Base-by-base conservation (phyloP, 2,113 vertebrate genomes). In the Gambusia holbrooki region DNA sequence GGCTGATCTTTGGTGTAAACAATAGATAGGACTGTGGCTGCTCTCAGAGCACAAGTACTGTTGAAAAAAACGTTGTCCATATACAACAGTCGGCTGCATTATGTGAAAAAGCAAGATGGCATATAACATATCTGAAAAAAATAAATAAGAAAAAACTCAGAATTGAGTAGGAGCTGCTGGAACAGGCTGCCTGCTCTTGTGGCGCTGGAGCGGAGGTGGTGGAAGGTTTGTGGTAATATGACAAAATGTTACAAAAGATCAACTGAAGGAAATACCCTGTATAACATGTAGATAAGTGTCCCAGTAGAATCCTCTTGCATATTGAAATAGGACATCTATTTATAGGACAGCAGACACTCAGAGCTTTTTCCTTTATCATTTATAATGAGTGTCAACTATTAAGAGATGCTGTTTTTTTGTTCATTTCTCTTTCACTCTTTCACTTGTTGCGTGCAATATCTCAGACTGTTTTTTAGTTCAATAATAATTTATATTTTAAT, bases 401-500 rank as follows among this genome's bases (percentile, higher is more conserved):
- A 45, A 71, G 8, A 13, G 25, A 25, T 62, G 17, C 37, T 51
- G 22, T 54, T 27, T 64, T 61, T 12, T 19, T 4, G 32, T 45
- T 33, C 65, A 30, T 8, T 4, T 7, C 30, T 64, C 22, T 64
- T 7, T 17, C 8, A 40, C 32, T 37, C 13, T 27, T 10, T 37
- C 11, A 62, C 27, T 63, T 58, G 17, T 25, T 67, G 32, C 62
- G 65, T 33, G 1, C 14, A 35, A 5, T 71, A 8, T 28, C 13
- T 62, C 5, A 25, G 12, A 29, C 27, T 63, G 28, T 12, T 60
- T 33, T 66, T 37, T 25, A 37, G 6, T 58, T 5, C 66, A 25
- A 11, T 22, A 42, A 66, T 61, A 51, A 48, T 10, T 25, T 33
- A 40, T 62, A 12, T 74, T 66, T 66, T 61, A 63, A 80, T 82